These are phyloP conservation scores for Tyrannus savana DNA, from an alignment of 2,113 vertebrate genomes.

Conservation along the genomic window DNA sequence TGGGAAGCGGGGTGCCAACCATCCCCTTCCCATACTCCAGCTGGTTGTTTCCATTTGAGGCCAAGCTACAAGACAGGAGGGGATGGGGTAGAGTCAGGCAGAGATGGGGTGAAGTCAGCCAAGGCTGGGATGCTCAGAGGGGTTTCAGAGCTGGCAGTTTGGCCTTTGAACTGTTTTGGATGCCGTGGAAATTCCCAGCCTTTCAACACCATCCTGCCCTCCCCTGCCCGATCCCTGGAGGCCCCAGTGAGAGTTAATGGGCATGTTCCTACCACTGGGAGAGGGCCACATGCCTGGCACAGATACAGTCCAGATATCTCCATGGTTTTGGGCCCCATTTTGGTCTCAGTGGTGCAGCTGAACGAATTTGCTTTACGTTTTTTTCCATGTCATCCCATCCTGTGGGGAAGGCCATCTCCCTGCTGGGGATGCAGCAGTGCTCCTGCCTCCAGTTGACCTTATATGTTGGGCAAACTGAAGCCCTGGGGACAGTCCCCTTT, in stretches of 20 bases:
- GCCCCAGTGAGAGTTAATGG: background rate
- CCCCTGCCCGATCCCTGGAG: background rate
- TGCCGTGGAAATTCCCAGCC: background rate
- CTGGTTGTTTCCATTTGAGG: accelerated
- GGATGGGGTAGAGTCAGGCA: background rate
- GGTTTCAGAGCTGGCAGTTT: background rate
- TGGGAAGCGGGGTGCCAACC: background rate
- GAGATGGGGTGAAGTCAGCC: background rate
- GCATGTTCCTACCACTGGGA: background rate
- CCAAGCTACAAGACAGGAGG: conserved; percentile 6
- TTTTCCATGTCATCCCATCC: background rate
- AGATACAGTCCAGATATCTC: background rate
- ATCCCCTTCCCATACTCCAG: background rate
- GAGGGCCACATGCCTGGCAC: background rate
- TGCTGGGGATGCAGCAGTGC: background rate
- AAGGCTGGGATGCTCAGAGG: background rate
- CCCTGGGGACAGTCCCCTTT: accelerated
- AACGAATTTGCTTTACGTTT: background rate
- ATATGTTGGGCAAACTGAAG: background rate
- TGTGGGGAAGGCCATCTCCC: background rate
- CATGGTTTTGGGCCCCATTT: background rate
- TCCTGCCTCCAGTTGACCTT: background rate
- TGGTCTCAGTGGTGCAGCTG: background rate
- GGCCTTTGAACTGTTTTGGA: background rate
- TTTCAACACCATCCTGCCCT: background rate